Evolutionary conservation across 2,888 invertebrate genomes (phyloP).

Genomic region (Agonopterix subpropinquella): DNA sequence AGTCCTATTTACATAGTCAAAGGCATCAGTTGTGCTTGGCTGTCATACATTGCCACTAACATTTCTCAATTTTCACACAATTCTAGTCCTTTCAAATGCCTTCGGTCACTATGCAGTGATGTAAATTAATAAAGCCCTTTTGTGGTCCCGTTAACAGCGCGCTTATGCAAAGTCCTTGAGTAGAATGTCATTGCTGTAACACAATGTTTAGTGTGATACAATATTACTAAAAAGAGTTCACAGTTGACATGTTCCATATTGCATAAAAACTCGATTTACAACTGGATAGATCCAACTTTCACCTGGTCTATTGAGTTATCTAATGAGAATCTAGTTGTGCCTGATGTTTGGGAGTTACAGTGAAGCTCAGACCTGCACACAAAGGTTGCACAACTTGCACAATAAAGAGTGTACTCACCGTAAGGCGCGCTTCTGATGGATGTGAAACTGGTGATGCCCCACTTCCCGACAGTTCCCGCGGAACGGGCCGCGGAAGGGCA

Average conservation of each 20-base stretch:
- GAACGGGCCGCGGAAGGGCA: conserved; percentile 92
- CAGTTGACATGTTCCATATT: background rate
- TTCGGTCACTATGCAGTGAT: too few species aligned
- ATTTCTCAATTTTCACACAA: background rate
- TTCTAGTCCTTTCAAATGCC: background rate
- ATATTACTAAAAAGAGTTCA: background rate
- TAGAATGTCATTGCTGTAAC: too few species aligned
- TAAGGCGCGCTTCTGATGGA: conserved; percentile 88
- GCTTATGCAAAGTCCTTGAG: too few species aligned
- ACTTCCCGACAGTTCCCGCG: conserved; percentile 93
- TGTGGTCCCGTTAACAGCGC: too few species aligned
- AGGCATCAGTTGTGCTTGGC: too few species aligned
- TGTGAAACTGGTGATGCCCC: conserved; percentile 96
- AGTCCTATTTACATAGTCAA: too few species aligned
- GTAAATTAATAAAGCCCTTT: too few species aligned
- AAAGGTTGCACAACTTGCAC: conserved; percentile 19
- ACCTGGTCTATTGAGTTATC: conserved; percentile 11
- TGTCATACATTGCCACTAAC: too few species aligned
- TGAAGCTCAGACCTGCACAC: conserved; percentile 1
- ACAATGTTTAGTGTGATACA: background rate
- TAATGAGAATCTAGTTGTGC: conserved; percentile 19
- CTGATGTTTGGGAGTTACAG: conserved; percentile 10
- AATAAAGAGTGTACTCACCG: conserved; percentile 60
- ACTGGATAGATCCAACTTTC: conserved; percentile 2
- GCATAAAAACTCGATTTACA: background rate